phyloP scores from a whole-genome alignment of 2,113 vertebrate species.

The Stigmatopora nigra region DNA sequence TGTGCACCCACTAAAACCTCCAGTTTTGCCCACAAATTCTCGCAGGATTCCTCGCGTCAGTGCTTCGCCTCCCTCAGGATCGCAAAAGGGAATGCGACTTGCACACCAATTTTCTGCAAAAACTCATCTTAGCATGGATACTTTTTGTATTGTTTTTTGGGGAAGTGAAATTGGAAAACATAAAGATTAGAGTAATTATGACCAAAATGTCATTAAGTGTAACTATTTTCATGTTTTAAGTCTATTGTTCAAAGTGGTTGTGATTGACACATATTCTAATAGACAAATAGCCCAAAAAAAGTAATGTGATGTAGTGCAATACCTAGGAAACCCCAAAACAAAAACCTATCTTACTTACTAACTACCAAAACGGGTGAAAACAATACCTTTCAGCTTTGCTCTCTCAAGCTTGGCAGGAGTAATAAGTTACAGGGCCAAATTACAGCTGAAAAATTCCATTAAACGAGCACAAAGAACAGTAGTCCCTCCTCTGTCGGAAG shows the following conservation, averaged over 20 bases:
- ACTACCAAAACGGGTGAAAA: neutral
- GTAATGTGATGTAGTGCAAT: no score
- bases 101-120: neutral
- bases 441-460: neutral
- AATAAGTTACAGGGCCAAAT: neutral
- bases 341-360: neutral
- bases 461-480: constrained; percentile 13
- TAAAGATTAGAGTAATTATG: neutral
- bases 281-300: no score
- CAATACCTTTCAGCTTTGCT: neutral
- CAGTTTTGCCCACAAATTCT: constrained; percentile 30
- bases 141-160: neutral
- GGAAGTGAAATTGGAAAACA: neutral
- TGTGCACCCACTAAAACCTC: constrained; percentile 18
- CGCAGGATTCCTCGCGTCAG: constrained; percentile 14
- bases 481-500: constrained; percentile 14
- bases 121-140: neutral
- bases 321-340: no score
- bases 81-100: neutral
- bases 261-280: no score
- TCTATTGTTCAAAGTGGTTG: neutral
- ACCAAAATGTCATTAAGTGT: neutral
- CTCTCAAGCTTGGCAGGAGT: neutral
- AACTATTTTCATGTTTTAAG: neutral
- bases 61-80: constrained; percentile 25